These are phyloP conservation scores for Troglohyphantes excavatus DNA, from an alignment of 2,888 invertebrate species.

Conservation along the genomic window DNA sequence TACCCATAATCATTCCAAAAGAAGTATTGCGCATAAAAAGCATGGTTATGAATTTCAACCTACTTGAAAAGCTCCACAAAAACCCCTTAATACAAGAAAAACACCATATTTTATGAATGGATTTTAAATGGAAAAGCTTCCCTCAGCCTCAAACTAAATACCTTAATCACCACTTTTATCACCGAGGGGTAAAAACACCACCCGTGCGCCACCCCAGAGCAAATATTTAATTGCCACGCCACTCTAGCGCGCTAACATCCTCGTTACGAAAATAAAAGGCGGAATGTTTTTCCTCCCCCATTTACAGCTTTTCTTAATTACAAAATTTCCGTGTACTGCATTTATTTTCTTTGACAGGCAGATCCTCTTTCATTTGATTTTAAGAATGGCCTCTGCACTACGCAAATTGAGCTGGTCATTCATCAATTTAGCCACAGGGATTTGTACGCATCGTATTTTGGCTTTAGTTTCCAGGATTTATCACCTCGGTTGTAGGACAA, in stretches of 20 bases:
- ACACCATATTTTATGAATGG: slow-evolving; percentile 1
- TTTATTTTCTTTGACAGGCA: slow-evolving; percentile 68
- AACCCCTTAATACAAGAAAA: slow-evolving; percentile 3
- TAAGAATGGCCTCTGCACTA: slow-evolving; percentile 14
- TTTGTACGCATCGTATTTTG: slow-evolving; percentile 56
- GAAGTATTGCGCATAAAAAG: too few species aligned
- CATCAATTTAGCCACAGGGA: slow-evolving; percentile 67
- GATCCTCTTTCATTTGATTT: slow-evolving; percentile 56
- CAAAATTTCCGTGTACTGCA: slow-evolving; percentile 53
- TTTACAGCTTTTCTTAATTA: slow-evolving; percentile 71
- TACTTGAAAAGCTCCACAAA: background rate
- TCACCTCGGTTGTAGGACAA: slow-evolving; percentile 34
- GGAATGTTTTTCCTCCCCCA: slow-evolving; percentile 57
- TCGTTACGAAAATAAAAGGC: slow-evolving; percentile 43
- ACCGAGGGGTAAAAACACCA: background rate
- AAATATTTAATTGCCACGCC: slow-evolving; percentile 49
- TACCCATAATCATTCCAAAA: too few species aligned
- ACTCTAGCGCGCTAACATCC: slow-evolving; percentile 36
- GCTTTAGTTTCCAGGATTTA: slow-evolving; percentile 40
- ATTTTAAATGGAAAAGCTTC: slow-evolving; percentile 34
- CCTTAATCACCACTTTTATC: slow-evolving; percentile 33
- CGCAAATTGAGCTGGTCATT: slow-evolving; percentile 69
- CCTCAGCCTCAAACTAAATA: slow-evolving; percentile 35
- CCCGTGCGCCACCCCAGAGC: background rate
- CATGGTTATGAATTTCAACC: background rate